Conservation (phyloP, 2,113 vertebrate species). For the Butorides virescens region DNA sequence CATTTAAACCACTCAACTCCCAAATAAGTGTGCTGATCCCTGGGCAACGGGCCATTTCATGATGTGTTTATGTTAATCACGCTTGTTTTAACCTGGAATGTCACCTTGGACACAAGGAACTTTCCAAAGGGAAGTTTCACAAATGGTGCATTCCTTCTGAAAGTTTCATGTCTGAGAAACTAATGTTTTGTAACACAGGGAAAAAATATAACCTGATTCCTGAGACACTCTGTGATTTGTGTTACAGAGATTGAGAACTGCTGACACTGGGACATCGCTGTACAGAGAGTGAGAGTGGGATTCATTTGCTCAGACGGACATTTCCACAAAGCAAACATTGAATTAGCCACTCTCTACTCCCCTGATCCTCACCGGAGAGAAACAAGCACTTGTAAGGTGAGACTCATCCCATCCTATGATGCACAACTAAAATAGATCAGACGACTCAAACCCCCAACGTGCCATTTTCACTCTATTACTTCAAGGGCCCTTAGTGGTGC, state of each 20-base stretch:
- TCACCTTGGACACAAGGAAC: background rate
- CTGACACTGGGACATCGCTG: rapidly evolving
- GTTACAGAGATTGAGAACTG: background rate
- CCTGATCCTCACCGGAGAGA: background rate
- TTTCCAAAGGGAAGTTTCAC: background rate
- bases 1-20: background rate
- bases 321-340: background rate
- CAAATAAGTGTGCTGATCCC: background rate
- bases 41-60: background rate
- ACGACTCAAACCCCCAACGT: background rate
- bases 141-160: background rate
- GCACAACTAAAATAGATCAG: background rate
- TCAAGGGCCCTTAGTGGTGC: background rate
- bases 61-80: background rate
- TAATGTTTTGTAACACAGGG: background rate
- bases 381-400: background rate
- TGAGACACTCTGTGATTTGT: background rate
- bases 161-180: background rate
- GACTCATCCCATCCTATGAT: background rate
- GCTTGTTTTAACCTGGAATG: background rate
- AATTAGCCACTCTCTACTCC: background rate
- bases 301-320: background rate
- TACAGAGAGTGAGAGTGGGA: background rate
- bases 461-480: background rate
- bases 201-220: background rate